Evolutionary conservation across 2,888 invertebrate species (phyloP), one percentile per base, ranked within the genome.

Genomic region (Dorcus hopei): DNA sequence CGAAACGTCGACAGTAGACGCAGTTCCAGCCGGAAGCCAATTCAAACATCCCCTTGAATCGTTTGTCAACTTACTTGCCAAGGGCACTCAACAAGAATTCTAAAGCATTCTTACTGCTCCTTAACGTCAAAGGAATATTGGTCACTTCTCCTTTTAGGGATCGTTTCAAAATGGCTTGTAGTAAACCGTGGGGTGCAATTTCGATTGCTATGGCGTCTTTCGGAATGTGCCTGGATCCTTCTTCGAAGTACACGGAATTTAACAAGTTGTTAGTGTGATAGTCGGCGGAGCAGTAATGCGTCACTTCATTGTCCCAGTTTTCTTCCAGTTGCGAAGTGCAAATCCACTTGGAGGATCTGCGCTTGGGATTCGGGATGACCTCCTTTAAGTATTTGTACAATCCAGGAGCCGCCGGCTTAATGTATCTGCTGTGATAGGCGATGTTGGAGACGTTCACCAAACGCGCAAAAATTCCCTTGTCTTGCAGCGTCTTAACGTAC

Each of bases 351-450:
- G 80, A 68, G 0, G 85, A 83, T 54, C 89, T 75, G n/a, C 71
- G 71, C 52, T 80, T 79, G 1, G 84, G 81, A 9, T 75, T 67
- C 1, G 78, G 77, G 38, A 81, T 80, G 0, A 85, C 77, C 58
- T 79, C 67, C 62, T 79, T 72, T 2, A 81, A 66, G 60, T 79
- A 79, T 61, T 78, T 71, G 3, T 81, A 64, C 2, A 82, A 68
- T 9, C 69, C 61, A 9, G 79, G 80, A 9, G 79, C 80, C 11
- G 80, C 79, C 39, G 80, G 79, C 68, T 75, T 75, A 69, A 96
- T 92, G 68, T 93, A 93, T 54, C 86, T 84, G 58, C 93, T 93
- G 74, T 96, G 95, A 72, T 95, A 96, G 0, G 96, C 93, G 66
- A 94, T 91, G 70, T 93, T 92, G 52, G 91, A 87, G 70, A 92